Evolutionary conservation across 1,140 invertebrate species (phyloP), one percentile per base, ranked within the genome.

Genomic region (Drosophila pectinifera): DNA sequence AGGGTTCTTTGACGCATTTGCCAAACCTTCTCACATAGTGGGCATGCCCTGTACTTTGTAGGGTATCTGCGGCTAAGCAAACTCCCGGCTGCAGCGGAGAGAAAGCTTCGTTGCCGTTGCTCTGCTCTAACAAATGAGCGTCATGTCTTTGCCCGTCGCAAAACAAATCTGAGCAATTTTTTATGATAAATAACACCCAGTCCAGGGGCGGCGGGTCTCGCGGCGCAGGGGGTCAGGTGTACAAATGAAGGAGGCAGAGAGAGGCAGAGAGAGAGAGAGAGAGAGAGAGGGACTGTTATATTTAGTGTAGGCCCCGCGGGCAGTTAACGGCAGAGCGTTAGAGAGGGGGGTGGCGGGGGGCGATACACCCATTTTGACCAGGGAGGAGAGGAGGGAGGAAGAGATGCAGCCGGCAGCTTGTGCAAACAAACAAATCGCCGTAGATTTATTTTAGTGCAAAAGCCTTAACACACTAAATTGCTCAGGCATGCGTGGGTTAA

Each of bases 141-240:
- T 74, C 84, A 89, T 89, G 84, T 89, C 84, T 90, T 84, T 89
- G 80, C 73, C 68, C 85, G 84, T 89, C 84, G 84, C 80, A 89
- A 84, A 89, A 89, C 84, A 89, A 89, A 89, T 89, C 84, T 89
- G 76, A 80, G 85, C 84, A 80, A 89, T 89, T 89, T 89, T 89
- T 89, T 89, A 89, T 89, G 84, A 89, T 89, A 89, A 89, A 89
- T 90, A 89, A 90, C 84, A 84, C 73, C 77, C 56, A 43, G 58
- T 68, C 18, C 34, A 46, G 46, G 43, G 64, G 22, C 48, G 58
- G 41, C 48, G 42, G 42, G 42, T 20, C 18, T 22, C 11, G 10
- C 41, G 18, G 41, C 6, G 41, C 41, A 43, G 41, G 28, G 28
- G 49, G 18, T 53, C 49, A 53, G 49, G 61, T 38, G 46, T 36